A percentile compares a stretch with the other conserved stretches of the same genome.
These are phyloP conservation scores for Hyperoplus lanceolatus DNA, from an alignment of 2,797 vertebrate genomes.

Conservation along the genomic window DNA sequence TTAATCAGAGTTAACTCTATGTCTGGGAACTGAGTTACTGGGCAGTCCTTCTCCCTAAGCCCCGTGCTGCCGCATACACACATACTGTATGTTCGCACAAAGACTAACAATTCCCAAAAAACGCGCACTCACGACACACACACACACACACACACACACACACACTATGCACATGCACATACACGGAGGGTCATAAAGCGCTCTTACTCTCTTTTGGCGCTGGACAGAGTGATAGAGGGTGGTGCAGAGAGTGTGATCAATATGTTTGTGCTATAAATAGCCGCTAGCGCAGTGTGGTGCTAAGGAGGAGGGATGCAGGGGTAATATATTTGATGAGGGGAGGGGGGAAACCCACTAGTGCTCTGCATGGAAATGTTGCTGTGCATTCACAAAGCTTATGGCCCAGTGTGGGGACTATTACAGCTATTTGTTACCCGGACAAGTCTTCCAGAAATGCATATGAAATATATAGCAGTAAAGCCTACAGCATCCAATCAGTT, in stretches of 20 bases:
- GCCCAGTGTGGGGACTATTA: conserved; percentile 26
- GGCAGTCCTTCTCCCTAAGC: conserved; percentile 43
- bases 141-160: background rate
- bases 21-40: conserved; percentile 71
- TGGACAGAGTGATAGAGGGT: conserved; percentile 79
- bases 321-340: conserved; percentile 83
- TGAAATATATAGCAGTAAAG: conserved; percentile 37
- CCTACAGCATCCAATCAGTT: conserved; percentile 11
- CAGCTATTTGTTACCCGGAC: conserved; percentile 62
- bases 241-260: conserved; percentile 85
- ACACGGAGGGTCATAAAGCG: conserved; percentile 49
- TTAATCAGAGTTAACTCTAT: conserved; percentile 81
- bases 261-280: conserved; percentile 89
- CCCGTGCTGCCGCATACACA: conserved; percentile 19
- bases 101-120: conserved; percentile 14
- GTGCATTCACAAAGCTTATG: conserved; percentile 60
- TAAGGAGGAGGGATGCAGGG: conserved; percentile 80
- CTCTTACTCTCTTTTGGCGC: conserved; percentile 26
- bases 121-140: background rate
- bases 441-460: conserved; percentile 31
- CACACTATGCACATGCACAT: background rate
- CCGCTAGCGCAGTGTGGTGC: conserved; percentile 77
- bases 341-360: conserved; percentile 64
- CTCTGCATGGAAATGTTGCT: conserved; percentile 72
- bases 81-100: conserved; percentile 28